Conservation (phyloP, 1,140 invertebrate genomes). For the Neodiprion fabricii region DNA sequence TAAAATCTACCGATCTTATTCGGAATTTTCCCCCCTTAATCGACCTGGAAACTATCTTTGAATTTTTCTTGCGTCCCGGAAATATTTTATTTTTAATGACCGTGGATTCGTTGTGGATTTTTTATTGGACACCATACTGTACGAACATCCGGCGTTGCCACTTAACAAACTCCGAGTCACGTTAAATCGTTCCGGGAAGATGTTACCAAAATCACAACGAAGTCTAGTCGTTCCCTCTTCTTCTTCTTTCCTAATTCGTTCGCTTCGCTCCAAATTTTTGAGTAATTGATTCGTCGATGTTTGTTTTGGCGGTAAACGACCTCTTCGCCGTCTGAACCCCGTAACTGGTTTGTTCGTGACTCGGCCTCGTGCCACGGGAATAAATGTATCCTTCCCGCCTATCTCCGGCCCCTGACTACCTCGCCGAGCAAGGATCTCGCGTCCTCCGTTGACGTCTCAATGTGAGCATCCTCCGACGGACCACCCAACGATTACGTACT, state of each 20-base stretch:
- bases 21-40: too few species aligned
- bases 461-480: conserved; percentile 38
- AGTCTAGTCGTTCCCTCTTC: too few species aligned
- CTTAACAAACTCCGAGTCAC: too few species aligned
- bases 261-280: background rate
- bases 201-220: too few species aligned
- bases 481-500: conserved; percentile 38
- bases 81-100: too few species aligned
- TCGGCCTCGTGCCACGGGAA: conserved; percentile 6
- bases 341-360: background rate
- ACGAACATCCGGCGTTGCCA: too few species aligned
- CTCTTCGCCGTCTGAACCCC: background rate
- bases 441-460: conserved; percentile 39
- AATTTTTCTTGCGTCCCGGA: too few species aligned
- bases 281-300: background rate
- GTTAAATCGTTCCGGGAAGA: too few species aligned
- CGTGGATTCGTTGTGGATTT: too few species aligned
- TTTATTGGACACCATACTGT: too few species aligned
- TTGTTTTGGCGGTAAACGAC: conserved; percentile 5
- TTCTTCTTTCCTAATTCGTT: too few species aligned
- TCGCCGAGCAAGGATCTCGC: background rate
- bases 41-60: too few species aligned
- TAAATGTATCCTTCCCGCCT: conserved; percentile 1
- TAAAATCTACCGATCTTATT: background rate
- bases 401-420: background rate